These are phyloP conservation scores for Colletes gigas DNA, from an alignment of 1,140 invertebrate species.

Conservation along the genomic window DNA sequence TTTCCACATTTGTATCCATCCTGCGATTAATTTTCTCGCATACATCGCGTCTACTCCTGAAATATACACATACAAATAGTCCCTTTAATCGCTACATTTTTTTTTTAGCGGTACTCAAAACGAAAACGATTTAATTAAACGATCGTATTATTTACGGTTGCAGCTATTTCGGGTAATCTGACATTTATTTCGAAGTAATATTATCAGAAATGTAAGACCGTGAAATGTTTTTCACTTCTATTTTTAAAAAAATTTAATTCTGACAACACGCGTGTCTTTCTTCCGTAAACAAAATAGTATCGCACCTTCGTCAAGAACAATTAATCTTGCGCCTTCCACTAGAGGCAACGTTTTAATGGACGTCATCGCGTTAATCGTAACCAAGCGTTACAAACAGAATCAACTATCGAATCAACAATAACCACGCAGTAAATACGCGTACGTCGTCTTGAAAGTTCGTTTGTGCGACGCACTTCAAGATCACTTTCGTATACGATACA, in stretches of 20 bases:
- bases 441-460: neutral
- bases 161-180: too few species aligned
- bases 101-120: neutral
- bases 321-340: slow-evolving; percentile 63
- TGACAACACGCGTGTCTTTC: neutral
- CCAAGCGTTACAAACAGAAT: neutral
- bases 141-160: too few species aligned
- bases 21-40: slow-evolving; percentile 67
- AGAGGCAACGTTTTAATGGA: slow-evolving; percentile 58
- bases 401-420: slow-evolving; percentile 24
- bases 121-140: neutral
- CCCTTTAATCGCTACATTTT: neutral
- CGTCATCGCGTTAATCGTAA: slow-evolving; percentile 25
- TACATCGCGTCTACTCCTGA: slow-evolving; percentile 67
- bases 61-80: slow-evolving; percentile 34
- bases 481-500: neutral
- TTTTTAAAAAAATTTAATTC: neutral
- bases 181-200: too few species aligned
- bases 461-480: neutral
- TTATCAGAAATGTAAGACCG: neutral
- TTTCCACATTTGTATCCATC: slow-evolving; percentile 73
- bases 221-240: slow-evolving; percentile 21
- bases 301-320: slow-evolving; percentile 73
- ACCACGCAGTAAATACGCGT: neutral
- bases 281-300: slow-evolving; percentile 16